Base-by-base conservation (phyloP, 1,140 invertebrate species). In the Heliconius hewitsoni region DNA sequence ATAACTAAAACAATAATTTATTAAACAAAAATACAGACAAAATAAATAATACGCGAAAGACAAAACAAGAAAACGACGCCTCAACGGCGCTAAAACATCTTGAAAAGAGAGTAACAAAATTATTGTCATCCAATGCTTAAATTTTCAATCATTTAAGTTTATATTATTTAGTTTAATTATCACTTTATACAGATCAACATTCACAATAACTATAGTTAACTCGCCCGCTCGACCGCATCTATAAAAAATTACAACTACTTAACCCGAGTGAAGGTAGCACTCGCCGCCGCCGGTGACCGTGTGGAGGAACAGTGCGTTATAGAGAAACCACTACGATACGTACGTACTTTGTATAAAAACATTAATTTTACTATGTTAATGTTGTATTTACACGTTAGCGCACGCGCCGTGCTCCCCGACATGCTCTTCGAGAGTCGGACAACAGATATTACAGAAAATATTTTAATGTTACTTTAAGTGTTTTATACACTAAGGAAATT, bases 41-140 rank as follows among this genome's bases (percentile, higher is more conserved):
- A 74, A 71, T 71, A 34, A 71, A 71, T 18, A 71, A 30, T 16
- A 71, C 6, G 13, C 5, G 70, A 71, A 37, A 37, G 42, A 46
- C 13, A 9, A 46, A 78, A 77, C 74, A 66, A 81, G 76, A 81
- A 74, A 37, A 37, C 50, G 50, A 18, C 50, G 50, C 50, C 4
- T 52, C 50, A 37, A 37, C 75, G 82, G 72, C 76, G 80, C 71
- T 71, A 84, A 91, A 87, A 76, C 55, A 87, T 86, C 78, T 81
- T 84, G 80, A 82, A 80, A 82, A 83, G 84, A 81, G 84, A 87
- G 88, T 93, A 93, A 93, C 91, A 91, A 91, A 94, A 93, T 94
- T 94, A 94, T 94, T 94, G 93, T 94, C 93, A 92, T 94, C 91
- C 91, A 91, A 94, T 94, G 91, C 91, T 94, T 93, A 92, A 87